These are phyloP conservation scores for Podotricha telesiphe DNA, from an alignment of 2,888 invertebrate species.

Conservation along the genomic window DNA sequence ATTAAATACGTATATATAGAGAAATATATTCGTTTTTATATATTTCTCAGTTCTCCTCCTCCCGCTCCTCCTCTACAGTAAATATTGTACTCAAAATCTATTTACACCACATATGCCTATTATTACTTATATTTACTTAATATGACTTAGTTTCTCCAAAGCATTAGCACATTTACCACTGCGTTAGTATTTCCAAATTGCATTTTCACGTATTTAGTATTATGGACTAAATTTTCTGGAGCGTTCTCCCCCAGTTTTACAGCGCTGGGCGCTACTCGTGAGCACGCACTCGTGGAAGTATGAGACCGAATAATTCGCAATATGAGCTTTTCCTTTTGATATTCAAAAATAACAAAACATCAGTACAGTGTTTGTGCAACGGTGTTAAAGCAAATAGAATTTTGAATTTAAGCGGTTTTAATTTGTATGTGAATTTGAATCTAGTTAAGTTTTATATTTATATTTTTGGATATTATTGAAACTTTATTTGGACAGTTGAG, in stretches of 20 bases:
- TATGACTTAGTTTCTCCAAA: no score
- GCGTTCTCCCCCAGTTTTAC: neutral
- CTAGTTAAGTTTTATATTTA: no score
- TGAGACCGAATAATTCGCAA: constrained; percentile 28
- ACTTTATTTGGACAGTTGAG: no score
- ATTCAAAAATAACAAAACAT: constrained; percentile 33
- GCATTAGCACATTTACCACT: no score
- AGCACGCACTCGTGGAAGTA: constrained; percentile 22
- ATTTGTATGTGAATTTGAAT: constrained; percentile 3
- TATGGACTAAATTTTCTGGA: constrained; percentile 2
- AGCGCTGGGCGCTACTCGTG: neutral
- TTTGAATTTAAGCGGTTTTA: constrained; percentile 14
- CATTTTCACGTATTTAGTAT: neutral
- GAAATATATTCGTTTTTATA: no score
- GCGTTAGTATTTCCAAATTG: neutral
- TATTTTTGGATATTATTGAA: no score
- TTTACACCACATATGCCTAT: no score
- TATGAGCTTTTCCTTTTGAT: constrained; percentile 27
- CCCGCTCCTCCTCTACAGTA: no score
- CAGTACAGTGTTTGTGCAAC: constrained; percentile 21
- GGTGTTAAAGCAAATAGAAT: constrained; percentile 24
- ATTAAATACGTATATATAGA: no score
- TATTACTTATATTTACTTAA: no score
- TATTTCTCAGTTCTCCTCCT: no score
- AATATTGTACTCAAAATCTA: no score